Base-by-base conservation (phyloP, 2,888 invertebrate species). In the Prosopocoilus inquinatus region DNA sequence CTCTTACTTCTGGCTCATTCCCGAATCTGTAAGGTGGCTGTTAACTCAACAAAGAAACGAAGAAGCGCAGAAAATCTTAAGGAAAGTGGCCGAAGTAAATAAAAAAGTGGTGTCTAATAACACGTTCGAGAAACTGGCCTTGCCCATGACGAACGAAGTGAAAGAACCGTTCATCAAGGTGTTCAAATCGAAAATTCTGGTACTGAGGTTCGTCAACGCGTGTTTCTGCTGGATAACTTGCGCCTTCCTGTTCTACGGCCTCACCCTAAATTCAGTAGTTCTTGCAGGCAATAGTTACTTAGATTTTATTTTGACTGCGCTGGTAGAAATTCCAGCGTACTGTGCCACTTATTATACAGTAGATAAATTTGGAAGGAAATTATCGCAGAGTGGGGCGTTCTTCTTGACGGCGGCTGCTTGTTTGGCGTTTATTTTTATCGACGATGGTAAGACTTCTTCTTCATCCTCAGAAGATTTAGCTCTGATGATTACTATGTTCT, bases 181-280 rank as follows among this genome's bases (percentile, higher is more conserved):
- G 28, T 68, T 85, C 9, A 80, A 73, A 52, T 84, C 84, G 0
- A 78, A 73, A 41, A 79, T 79, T 13, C 69, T 88, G 9, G 70
- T 84, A 57, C 66, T 79, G 0, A 78, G 87, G 34, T 75, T 86
- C 43, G 63, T 81, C 1, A 84, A 85, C 48, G 89, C 89, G 61
- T 86, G 87, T n/a, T 83, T 89, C 64, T 90, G 89, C 79, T 91
- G 90, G 90, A 84, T 90, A 11, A 86, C 90, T 0, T 86, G 88
- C 65, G 87, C 89, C 0, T 85, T 91, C 60, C 85, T 91, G 13
- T 92, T 90, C 73, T 91, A 90, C 67, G 92, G 92, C 0, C 75
- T 92, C 36, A 89, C 89, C 0, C 80, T 92, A 50, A 90, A 89
- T 75, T 86, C 91, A 0, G 89, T 90, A 2, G 81, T 87, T 0